Conservation (phyloP, 2,888 invertebrate genomes). For the Eupeodes latifasciatus region DNA sequence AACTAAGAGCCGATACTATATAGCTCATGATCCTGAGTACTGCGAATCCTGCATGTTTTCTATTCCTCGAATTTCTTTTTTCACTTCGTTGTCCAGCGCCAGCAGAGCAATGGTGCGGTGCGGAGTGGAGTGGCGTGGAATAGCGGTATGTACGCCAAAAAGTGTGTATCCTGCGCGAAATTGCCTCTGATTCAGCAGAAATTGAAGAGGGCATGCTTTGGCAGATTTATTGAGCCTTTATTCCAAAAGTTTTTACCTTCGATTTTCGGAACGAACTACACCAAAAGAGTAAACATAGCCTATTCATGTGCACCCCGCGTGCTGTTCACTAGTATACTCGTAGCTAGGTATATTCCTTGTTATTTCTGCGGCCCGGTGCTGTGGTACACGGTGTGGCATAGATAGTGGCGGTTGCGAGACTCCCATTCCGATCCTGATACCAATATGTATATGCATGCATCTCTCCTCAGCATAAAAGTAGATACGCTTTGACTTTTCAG, state of each 20-base stretch:
- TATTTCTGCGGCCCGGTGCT: constrained; percentile 38
- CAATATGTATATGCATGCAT: constrained; percentile 1
- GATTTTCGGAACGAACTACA: constrained; percentile 35
- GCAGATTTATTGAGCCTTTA: constrained; percentile 64
- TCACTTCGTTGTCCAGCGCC: neutral
- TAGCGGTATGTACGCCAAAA: constrained; percentile 51
- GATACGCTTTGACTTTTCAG: constrained; percentile 57
- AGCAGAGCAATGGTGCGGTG: neutral
- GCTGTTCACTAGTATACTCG: constrained; percentile 16
- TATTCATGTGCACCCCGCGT: constrained; percentile 35
- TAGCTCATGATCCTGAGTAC: neutral
- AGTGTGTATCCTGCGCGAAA: constrained; percentile 72
- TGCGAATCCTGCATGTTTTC: constrained; percentile 40
- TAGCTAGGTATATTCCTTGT: constrained; percentile 45
- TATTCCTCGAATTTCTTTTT: constrained; percentile 32
- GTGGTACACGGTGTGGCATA: constrained; percentile 21
- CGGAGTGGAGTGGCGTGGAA: too few species aligned
- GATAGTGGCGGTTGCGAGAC: constrained; percentile 54
- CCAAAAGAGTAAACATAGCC: constrained; percentile 60
- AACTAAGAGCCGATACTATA: too few species aligned
- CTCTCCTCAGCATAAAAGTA: neutral
- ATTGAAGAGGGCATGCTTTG: constrained; percentile 34
- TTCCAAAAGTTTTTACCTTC: constrained; percentile 70
- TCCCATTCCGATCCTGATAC: constrained; percentile 43
- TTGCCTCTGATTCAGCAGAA: constrained; percentile 51